phyloP scores from a whole-genome alignment of 1,140 invertebrate species.

The Drosophila kikkawai region DNA sequence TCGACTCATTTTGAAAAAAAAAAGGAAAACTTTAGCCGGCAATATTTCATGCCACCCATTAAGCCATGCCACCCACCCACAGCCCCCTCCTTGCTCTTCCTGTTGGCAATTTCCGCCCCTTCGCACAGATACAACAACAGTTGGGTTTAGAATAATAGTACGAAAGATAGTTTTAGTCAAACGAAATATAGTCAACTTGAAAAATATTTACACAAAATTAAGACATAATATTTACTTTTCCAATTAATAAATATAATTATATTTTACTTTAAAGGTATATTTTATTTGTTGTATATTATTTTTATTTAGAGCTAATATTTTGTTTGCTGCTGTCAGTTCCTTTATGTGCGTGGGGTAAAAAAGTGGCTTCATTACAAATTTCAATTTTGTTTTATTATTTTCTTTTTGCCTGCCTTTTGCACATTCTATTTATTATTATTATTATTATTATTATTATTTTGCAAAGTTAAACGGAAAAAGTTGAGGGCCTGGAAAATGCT shows the following conservation, averaged over 20 bases:
- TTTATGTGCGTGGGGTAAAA: slow-evolving; percentile 52
- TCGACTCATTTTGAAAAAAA: slow-evolving; percentile 66
- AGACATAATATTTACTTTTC: neutral
- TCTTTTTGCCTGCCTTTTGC: slow-evolving; percentile 39
- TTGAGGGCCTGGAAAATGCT: slow-evolving; percentile 56
- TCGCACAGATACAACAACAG: slow-evolving; percentile 45
- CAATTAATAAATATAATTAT: too few relatives aligned
- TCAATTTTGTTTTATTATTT: slow-evolving; percentile 82
- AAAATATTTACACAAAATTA: neutral
- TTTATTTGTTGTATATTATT: too few relatives aligned
- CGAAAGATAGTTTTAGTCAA: neutral
- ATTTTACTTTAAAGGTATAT: too few relatives aligned
- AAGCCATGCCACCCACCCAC: slow-evolving; percentile 37
- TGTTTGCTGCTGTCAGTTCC: neutral
- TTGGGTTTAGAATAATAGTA: too few relatives aligned
- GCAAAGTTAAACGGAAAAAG: slow-evolving; percentile 41
- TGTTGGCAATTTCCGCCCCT: slow-evolving; percentile 72
- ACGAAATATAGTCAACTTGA: neutral
- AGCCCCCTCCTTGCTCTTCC: neutral
- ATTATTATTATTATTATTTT: slow-evolving; percentile 74
- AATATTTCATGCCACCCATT: slow-evolving; percentile 83
- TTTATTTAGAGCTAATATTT: neutral
- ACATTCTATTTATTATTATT: slow-evolving; percentile 72
- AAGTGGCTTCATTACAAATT: slow-evolving; percentile 83
- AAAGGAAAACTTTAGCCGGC: slow-evolving; percentile 76